Base-by-base conservation (phyloP, 2,888 invertebrate genomes). In the Theodoxus fluviatilis region DNA sequence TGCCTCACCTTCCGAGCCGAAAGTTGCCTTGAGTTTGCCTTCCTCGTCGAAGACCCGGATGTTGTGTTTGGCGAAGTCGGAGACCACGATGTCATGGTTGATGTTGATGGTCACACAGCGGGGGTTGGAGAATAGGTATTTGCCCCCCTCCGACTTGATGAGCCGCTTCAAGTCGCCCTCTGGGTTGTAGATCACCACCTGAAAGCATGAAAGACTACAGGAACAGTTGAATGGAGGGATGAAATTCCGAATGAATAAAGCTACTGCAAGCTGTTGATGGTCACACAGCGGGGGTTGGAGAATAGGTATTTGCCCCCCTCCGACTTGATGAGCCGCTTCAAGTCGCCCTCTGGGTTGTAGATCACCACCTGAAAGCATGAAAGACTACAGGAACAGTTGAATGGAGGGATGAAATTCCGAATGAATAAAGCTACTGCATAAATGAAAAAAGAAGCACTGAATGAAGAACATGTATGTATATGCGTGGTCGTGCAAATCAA, bases 271-370 rank as follows among this genome's bases (percentile, higher is more conserved):
- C n/a, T 38, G 47, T 76, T 74, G 9, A 75, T 70, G 43, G 74
- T 52, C 25, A 80, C 75, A 65, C 80, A 80, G 57, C 80, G 78
- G 9, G 80, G 79, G 63, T 79, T 78, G 22, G 59, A 74, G 72
- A 79, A 72, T 18, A 68, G 49, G n/a, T 75, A 66, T 1, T 52
- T 25, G n/a, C 65, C 67, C 31, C 72, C 70, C 12, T 57, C 66
- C 9, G 52, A 69, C 72, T 43, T 67, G 47, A 31, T 72, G 70
- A 18, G 49, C 65, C 15, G 43, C 52, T 22, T 61, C 49, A n/a
- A 74, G 12, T 18, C 47, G 37, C 37, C 76, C 75, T 65, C 65
- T 12, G 70, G 69, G 38, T 72, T 69, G 59, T 73, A 73, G n/a
- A 78, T 67, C 15, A 28, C 57, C 22, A 57, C 57, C 57, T 57